Conservation (phyloP, 2,113 vertebrate genomes). For the Datnioides undecimradiatus region DNA sequence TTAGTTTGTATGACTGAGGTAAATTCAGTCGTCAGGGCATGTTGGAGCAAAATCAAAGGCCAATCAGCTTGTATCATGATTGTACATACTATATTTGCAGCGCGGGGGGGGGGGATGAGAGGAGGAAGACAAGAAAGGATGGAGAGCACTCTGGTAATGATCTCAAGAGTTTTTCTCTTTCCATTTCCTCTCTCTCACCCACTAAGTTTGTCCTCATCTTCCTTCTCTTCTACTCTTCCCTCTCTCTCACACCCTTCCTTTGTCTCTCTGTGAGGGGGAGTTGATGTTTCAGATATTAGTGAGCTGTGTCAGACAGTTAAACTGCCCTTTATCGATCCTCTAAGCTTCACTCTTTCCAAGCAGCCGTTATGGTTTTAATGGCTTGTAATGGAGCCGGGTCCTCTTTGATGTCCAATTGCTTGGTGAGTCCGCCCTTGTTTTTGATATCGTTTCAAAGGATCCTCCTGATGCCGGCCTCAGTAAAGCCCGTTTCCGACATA, state of each 20-base stretch:
- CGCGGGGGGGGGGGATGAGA: constrained; percentile 23
- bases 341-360: constrained; percentile 78
- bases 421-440: constrained; percentile 58
- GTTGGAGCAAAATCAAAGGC: no score
- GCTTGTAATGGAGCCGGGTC: constrained; percentile 81
- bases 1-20: not conserved
- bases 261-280: constrained; percentile 60
- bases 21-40: not conserved
- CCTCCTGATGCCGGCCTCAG: constrained; percentile 37
- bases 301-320: constrained; percentile 83
- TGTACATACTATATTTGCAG: constrained; percentile 35
- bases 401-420: constrained; percentile 76
- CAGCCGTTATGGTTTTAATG: constrained; percentile 82
- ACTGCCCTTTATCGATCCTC: constrained; percentile 83
- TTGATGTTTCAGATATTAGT: constrained; percentile 84
- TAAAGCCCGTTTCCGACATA: constrained; percentile 38
- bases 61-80: constrained; percentile 43
- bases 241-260: not conserved
- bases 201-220: constrained; percentile 43
- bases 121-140: constrained; percentile 25
- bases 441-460: constrained; percentile 63
- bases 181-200: constrained; percentile 59
- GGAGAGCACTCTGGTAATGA: constrained; percentile 61
- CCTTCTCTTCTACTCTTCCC: not conserved
- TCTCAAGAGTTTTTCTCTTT: constrained; percentile 51